Evolutionary conservation across 2,113 vertebrate species (phyloP), one percentile per base, ranked within the genome.

Genomic region (Hemiscyllium ocellatum): DNA sequence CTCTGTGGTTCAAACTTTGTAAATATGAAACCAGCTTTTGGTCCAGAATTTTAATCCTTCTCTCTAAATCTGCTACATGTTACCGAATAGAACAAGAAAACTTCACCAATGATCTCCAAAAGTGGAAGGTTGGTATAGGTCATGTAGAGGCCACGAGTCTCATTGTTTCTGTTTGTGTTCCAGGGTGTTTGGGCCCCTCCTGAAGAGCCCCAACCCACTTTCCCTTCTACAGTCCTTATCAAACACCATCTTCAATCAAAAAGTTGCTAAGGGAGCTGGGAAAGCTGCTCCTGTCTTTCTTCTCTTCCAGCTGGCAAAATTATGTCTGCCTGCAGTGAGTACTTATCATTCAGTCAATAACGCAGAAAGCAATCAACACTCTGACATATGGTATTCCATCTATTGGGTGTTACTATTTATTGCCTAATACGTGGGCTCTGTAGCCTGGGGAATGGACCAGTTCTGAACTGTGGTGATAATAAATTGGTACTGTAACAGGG

Each of bases 251-350:
- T 95, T 95, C 37, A 66, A 65, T 20, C 69, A 1, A 20, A 47
- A 56, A 3, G 37, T 42, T 3, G 17, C 8, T 89, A 5, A 17
- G 4, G 33, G 20, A 15, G 37, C 42, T 42, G 17, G 24, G 22
- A 50, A 50, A 3, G 66, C 3, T 50, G 65, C 66, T 37, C 65
- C 93, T 5, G 37, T 95, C 37, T 24, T 50, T 68, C 20, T 95
- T 69, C 50, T 95, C 93, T 95, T 95, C 93, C 37, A 70, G 22
- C 68, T 95, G 37, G n/a, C 93, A 47, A 95, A 70, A 4, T 20
- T 70, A 17, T 95, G 72, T 72, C 33, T 95, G 42, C 93, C 93
- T 1, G 50, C 24, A 17, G 93, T 95, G 68, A 95, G 93, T 93
- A 66, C 17, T 17, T 6, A n/a, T 19, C 13, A 37, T 66, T 65